phyloP scores from a whole-genome alignment of 2,888 invertebrate species.

The Pteria penguin region DNA sequence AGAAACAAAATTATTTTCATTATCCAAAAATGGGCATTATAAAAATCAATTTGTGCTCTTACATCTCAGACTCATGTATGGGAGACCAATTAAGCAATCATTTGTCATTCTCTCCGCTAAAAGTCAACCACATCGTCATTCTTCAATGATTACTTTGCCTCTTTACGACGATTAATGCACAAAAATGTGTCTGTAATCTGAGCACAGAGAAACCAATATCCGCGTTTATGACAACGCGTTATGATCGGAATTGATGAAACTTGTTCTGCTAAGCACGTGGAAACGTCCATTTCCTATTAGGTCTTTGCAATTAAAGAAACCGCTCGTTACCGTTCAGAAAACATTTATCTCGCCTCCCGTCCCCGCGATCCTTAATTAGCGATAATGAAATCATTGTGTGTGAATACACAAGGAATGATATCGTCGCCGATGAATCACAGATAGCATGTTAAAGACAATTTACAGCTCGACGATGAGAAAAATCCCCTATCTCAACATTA shows the following conservation, averaged over 20 bases:
- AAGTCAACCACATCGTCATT: background rate
- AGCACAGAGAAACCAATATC: background rate
- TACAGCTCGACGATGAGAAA: slow-evolving; percentile 29
- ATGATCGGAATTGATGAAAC: background rate
- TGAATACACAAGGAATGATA: slow-evolving; percentile 16
- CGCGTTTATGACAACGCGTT: background rate
- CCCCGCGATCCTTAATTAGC: slow-evolving; percentile 25
- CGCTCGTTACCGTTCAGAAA: slow-evolving; percentile 18
- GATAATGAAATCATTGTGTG: slow-evolving; percentile 20
- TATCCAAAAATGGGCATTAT: too few relatives aligned
- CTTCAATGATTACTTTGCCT: background rate
- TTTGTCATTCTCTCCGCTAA: background rate
- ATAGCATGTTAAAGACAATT: slow-evolving; percentile 37
- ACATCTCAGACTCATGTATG: too few relatives aligned
- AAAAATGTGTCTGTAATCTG: background rate
- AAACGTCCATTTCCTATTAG: background rate
- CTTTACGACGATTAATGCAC: background rate
- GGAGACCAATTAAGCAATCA: background rate
- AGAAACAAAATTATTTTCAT: too few relatives aligned
- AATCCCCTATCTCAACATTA: slow-evolving; percentile 37
- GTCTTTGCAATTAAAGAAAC: background rate
- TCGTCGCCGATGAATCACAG: slow-evolving; percentile 23
- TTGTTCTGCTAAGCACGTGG: background rate
- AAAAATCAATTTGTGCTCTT: too few relatives aligned
- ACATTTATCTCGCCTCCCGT: slow-evolving; percentile 28